Evolutionary conservation across 2,797 vertebrate species (phyloP), one percentile per base, ranked within the genome.

Genomic region (Liparis tanakae): DNA sequence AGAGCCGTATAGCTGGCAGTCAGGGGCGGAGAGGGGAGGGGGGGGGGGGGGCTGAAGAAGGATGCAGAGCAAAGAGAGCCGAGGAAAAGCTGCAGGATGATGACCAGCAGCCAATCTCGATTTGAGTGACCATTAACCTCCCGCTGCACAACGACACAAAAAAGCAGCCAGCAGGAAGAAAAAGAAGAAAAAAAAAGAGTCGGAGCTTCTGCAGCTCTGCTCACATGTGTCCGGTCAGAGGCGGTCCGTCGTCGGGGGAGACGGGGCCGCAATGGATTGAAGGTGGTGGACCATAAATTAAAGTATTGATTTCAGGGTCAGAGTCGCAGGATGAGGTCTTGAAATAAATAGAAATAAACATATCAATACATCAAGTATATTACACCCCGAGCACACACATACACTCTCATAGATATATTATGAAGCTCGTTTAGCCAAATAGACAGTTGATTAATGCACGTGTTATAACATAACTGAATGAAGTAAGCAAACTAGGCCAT

Each of bases 321-420:
- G 84, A 91, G 85, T 88, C 82, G 58, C 87, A 88, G 87, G 89
- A 93, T 92, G 91, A 88, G 91, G 90, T 91, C 89, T 88, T 88
- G 90, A 93, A 93, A 93, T 92, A 93, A 94, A 94, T 93, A 92
- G 92, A 92, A 92, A 94, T 93, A 92, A 94, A 93, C 91, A 93
- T 93, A 93, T 93, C 91, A 90, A 93, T 94, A 91, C 76, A 93
- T 94, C 92, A 93, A 91, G 83, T 91, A 84, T 91, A 92, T 92
- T 90, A 90, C 86, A 89, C 79, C 76, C 84, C 46, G 46, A 85
- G 85, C 82, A 78, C 86, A 83, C 81, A 87, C 71, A 82, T 76
- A 87, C 76, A 83, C 74, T 82, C 64, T 79, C 80, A 83, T 71
- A 78, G 82, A 91, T 87, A 85, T 89, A 89, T 91, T 91, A 93